Evolutionary conservation across 2,888 invertebrate genomes (phyloP), one percentile per base, ranked within the genome.

Genomic region (Poecilobothrus nobilitatus): DNA sequence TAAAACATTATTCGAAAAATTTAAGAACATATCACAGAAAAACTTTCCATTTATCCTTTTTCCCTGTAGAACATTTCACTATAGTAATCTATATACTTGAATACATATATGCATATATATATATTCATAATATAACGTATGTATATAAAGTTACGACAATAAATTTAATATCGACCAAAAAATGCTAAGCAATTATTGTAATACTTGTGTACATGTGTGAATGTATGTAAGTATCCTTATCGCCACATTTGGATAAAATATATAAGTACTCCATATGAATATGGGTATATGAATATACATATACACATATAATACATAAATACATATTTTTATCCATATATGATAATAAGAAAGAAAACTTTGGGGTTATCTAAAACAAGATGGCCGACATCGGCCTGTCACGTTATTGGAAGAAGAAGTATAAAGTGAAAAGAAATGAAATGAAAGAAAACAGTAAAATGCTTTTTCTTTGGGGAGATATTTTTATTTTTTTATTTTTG

Each of bases 301-400:
- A 8, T 15, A 41, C 41, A 41, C 9, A 41, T 53, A 53, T 18
- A 6, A 15, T 12, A 53, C 1, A 53, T 6, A 53, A 18, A 18
- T 3, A 53, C n/a, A n/a, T n/a, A n/a, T n/a, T n/a, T n/a, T n/a
- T n/a, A n/a, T n/a, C n/a, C n/a, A n/a, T n/a, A n/a, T n/a, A n/a
- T n/a, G n/a, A n/a, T 2, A 15, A 53, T 15, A 18, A 53, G 1
- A 53, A 18, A 18, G 9, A 53, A 53, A 53, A 53, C 53, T 72
- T 72, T 73, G 72, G 72, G 74, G 74, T 74, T 74, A 74, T 73
- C 74, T 73, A 74, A 74, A 76, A 74, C 74, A 76, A 76, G 75
- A 76, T 76, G 76, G 76, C 76, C 75, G 75, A 74, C 65, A 65
- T n/a, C 75, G 75, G 75, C 73, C 74, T 74, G 74, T 74, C 74